These are phyloP conservation scores for Allacma fusca DNA, from an alignment of 2,888 invertebrate genomes.

Conservation along the genomic window DNA sequence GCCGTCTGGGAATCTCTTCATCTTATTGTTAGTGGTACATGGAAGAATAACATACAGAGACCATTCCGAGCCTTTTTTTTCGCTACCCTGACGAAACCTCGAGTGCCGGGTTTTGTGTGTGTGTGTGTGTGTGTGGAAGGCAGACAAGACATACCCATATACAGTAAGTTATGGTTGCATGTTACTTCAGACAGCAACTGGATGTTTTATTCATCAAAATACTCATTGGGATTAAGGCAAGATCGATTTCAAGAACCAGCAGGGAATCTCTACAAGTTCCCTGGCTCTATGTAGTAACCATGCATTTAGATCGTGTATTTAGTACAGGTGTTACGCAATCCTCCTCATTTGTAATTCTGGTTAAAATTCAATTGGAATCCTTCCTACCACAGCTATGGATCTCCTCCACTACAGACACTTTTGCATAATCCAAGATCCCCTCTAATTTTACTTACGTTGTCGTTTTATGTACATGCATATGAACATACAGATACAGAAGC, in stretches of 20 bases:
- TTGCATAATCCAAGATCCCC: too few species aligned
- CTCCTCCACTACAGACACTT: background rate
- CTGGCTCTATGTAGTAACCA: slow-evolving; percentile 19
- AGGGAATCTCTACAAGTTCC: slow-evolving; percentile 21
- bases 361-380: slow-evolving; percentile 39
- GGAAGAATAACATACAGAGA: too few species aligned
- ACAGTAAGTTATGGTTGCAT: slow-evolving; percentile 6
- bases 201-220: slow-evolving; percentile 47
- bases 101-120: too few species aligned
- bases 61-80: too few species aligned
- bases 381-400: background rate
- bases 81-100: too few species aligned
- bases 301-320: slow-evolving; percentile 47
- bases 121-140: too few species aligned
- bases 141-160: too few species aligned
- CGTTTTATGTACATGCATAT: too few species aligned
- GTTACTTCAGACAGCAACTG: background rate
- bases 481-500: too few species aligned
- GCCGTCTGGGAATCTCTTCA: too few species aligned
- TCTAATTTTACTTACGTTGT: too few species aligned
- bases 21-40: too few species aligned
- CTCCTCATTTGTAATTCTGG: slow-evolving; percentile 42
- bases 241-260: slow-evolving; percentile 48
- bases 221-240: slow-evolving; percentile 38
- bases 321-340: slow-evolving; percentile 46